Evolutionary conservation across 2,113 vertebrate species (phyloP), one percentile per base, ranked within the genome.

Genomic region (Megaceryle torquata): DNA sequence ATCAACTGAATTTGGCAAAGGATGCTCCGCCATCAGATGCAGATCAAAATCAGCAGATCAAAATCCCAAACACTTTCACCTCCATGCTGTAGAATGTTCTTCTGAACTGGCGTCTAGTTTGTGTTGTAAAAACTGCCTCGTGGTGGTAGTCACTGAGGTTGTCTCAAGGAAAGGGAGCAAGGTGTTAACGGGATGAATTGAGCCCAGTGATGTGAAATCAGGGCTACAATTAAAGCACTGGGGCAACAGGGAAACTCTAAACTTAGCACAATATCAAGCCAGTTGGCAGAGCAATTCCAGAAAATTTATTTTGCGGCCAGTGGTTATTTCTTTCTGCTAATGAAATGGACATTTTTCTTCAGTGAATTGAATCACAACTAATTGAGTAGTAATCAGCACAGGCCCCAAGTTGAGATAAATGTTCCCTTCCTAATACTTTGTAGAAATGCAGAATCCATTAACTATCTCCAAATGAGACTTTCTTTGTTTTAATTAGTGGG

Each of bases 321-420:
- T 93, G 93, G 83, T 97, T 97, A 91, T 96, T 97, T 96, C 94
- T 89, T 78, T 51, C 70, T 94, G 83, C 96, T 97, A 95, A 97
- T 96, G 95, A 97, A 98, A 97, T 46, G 77, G 92, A 95, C 94
- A 95, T 98, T 97, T 98, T 97, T 97, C 96, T 97, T 95, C 96
- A 91, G 95, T 88, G 97, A 98, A 97, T 86, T 96, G 96, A 97
- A 97, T 97, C 96, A 95, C 96, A 97, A 96, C 97, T 97, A 98
- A 98, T 97, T 98, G 98, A 97, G 92, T 87, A 93, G 89, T 96
- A 97, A 97, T 98, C 97, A 98, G 97, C 72, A 41, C 90, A 91
- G 84, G 88, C 94, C 96, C 86, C 88, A 83, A 94, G 95, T 97
- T 98, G 96, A 96, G 96, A 97, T 96, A 93, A 96, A 96, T 92